phyloP scores from a whole-genome alignment of 2,888 invertebrate genomes.

The Candidula unifasciata region DNA sequence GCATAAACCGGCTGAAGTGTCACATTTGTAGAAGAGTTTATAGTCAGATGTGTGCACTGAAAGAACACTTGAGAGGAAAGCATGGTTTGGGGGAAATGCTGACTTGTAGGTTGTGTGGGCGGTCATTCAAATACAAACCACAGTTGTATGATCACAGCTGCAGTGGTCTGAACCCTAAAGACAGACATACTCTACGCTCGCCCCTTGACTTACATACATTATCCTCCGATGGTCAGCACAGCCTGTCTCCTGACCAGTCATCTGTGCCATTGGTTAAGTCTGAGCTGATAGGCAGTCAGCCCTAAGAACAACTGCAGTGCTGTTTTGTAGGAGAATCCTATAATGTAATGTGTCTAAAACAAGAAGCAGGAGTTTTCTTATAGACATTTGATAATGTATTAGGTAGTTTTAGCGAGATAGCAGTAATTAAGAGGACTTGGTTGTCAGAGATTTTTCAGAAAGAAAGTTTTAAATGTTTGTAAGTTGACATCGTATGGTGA shows the following conservation, averaged over 20 bases:
- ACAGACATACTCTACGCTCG: background rate
- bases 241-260: background rate
- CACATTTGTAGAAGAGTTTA: constrained; percentile 53
- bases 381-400: no score
- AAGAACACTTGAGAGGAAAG: constrained; percentile 54
- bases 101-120: constrained; percentile 49
- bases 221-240: background rate
- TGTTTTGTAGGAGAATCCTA: no score
- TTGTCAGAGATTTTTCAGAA: no score
- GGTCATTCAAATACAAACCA: constrained; percentile 54
- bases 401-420: no score
- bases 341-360: no score
- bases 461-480: no score
- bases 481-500: no score
- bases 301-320: background rate
- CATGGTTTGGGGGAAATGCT: constrained; percentile 54
- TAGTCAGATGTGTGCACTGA: constrained; percentile 55
- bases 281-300: background rate
- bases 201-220: constrained; percentile 1
- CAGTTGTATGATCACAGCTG: constrained; percentile 52
- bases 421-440: no score
- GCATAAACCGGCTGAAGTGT: constrained; percentile 53
- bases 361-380: no score
- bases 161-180: constrained; percentile 33
- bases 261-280: background rate